phyloP scores from a whole-genome alignment of 2,113 vertebrate genomes.

The Megaceryle maxima region DNA sequence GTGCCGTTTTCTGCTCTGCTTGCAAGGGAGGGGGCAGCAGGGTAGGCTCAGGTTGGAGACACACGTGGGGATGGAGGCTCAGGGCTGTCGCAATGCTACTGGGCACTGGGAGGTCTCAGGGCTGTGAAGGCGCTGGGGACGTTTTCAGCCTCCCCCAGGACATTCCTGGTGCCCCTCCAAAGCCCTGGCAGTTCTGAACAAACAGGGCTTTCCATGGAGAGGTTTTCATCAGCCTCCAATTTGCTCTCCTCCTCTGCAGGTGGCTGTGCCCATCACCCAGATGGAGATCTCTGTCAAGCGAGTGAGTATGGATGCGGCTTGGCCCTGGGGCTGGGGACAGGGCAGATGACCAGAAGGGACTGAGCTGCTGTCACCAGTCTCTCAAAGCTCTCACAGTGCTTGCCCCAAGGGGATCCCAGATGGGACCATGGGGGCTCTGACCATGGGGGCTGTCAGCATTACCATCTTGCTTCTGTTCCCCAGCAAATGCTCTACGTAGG shows the following conservation, averaged over 20 bases:
- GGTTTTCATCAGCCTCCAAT: not conserved
- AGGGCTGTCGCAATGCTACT: not conserved
- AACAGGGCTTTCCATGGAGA: fast-evolving
- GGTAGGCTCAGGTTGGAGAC: not conserved
- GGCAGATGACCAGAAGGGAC: not conserved
- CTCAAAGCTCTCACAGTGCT: not conserved
- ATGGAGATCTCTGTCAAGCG: constrained; percentile 96
- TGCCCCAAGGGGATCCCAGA: not conserved
- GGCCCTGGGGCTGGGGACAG: fast-evolving
- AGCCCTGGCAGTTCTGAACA: not conserved
- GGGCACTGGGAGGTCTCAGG: not conserved
- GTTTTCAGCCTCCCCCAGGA: not conserved
- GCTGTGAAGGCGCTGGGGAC: not conserved
- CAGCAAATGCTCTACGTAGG: constrained; percentile 91
- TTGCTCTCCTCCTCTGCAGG: constrained; percentile 57
- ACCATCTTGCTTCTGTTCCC: not conserved
- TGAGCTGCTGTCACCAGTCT: not conserved
- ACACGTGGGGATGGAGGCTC: fast-evolving
- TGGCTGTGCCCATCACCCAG: constrained; percentile 84
- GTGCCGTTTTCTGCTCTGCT: constrained; percentile 48
- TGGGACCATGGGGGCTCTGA: fast-evolving
- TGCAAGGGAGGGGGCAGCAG: not conserved
- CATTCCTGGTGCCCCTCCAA: not conserved
- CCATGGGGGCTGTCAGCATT: not conserved
- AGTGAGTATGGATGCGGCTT: constrained; percentile 51